Percentiles rank a stretch among this genome's conserved stretches.
These are phyloP conservation scores for Poecilia velifera DNA, from an alignment of 2,797 vertebrate genomes.

Conservation along the genomic window DNA sequence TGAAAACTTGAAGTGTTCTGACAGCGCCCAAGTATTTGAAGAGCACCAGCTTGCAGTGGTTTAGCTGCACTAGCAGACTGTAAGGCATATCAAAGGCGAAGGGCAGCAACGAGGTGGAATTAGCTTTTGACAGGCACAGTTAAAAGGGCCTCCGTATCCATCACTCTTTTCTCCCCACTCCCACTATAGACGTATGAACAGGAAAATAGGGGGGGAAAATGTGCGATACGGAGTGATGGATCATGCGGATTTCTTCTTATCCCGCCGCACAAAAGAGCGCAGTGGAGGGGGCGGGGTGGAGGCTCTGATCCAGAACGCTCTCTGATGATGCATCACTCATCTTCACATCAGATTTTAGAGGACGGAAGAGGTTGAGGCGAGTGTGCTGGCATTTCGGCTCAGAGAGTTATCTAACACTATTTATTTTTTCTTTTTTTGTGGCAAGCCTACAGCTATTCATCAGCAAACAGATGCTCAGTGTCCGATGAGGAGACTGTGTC, in stretches of 20 bases:
- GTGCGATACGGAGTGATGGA: slow-evolving; percentile 38
- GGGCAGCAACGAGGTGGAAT: slow-evolving; percentile 49
- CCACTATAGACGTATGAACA: slow-evolving; percentile 32
- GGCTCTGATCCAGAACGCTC: slow-evolving; percentile 18
- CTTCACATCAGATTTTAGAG: slow-evolving; percentile 21
- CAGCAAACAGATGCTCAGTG: neutral
- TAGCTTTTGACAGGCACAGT: slow-evolving; percentile 54
- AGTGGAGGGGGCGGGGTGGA: slow-evolving; percentile 7
- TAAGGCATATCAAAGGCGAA: slow-evolving; percentile 56
- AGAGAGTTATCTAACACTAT: neutral
- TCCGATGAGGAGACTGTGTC: neutral
- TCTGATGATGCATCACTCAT: slow-evolving; percentile 58
- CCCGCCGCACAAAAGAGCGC: slow-evolving; percentile 9
- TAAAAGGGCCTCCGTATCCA: slow-evolving; percentile 47
- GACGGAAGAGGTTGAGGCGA: neutral
- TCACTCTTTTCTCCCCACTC: slow-evolving; percentile 48
- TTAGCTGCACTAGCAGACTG: slow-evolving; percentile 50
- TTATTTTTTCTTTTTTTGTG: neutral
- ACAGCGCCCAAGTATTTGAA: slow-evolving; percentile 49
- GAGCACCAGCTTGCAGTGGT: slow-evolving; percentile 28
- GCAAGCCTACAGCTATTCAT: slow-evolving; percentile 3
- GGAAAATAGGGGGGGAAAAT: slow-evolving; percentile 30
- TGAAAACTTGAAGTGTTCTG: slow-evolving; percentile 57
- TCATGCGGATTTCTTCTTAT: slow-evolving; percentile 31
- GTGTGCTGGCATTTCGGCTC: slow-evolving; percentile 7